Percentiles rank a stretch among this genome's conserved stretches.
Evolutionary conservation across 2,888 invertebrate species (phyloP).

Genomic region (Eretmocerus hayati): DNA sequence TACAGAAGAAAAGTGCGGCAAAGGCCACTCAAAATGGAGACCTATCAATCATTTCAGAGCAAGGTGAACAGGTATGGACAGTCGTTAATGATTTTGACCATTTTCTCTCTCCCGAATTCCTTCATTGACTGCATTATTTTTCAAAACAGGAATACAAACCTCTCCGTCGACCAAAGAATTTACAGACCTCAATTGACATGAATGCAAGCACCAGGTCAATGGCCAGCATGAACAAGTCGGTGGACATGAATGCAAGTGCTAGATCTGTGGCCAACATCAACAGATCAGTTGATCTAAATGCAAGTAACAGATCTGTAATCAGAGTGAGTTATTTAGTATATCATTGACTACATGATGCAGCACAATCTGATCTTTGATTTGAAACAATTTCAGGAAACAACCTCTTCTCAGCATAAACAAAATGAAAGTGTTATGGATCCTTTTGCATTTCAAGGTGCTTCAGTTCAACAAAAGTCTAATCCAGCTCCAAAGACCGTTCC

Average conservation of each 20-base stretch:
- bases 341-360: too few species aligned
- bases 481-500: slow-evolving; percentile 1
- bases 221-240: too few species aligned
- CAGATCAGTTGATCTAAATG: neutral
- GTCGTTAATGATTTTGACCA: too few species aligned
- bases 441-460: neutral
- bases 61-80: too few species aligned
- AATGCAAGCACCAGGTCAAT: too few species aligned
- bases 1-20: neutral
- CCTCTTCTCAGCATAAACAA: too few species aligned
- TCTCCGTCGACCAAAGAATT: slow-evolving; percentile 7
- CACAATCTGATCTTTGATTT: too few species aligned
- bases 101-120: neutral
- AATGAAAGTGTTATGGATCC: neutral
- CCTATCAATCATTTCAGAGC: too few species aligned
- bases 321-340: too few species aligned
- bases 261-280: neutral
- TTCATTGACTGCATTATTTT: too few species aligned
- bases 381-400: neutral
- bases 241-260: neutral
- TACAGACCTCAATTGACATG: neutral
- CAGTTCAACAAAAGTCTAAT: neutral
- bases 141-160: slow-evolving; percentile 11
- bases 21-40: too few species aligned
- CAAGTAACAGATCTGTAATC: neutral